These are phyloP conservation scores for Pycnomerus fuliginosus DNA, from an alignment of 2,888 invertebrate species.

Conservation along the genomic window DNA sequence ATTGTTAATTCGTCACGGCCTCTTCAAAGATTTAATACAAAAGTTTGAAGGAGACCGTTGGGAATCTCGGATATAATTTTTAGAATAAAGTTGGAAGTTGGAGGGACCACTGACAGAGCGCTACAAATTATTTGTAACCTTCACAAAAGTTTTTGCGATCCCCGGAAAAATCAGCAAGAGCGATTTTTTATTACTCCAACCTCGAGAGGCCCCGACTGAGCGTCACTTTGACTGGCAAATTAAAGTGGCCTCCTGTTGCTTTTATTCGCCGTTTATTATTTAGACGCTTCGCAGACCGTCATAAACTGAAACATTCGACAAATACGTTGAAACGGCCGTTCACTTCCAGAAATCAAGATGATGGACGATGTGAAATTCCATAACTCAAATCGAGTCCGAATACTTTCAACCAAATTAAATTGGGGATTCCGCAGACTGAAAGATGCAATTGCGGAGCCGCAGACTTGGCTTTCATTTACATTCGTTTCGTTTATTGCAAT, in stretches of 20 bases:
- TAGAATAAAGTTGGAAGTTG: conserved; percentile 14
- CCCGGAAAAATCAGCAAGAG: conserved; percentile 15
- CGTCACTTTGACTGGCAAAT: conserved; percentile 23
- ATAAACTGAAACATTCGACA: conserved; percentile 15
- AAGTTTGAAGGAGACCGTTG: conserved; percentile 12
- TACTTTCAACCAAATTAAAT: conserved; percentile 33
- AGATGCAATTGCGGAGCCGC: conserved; percentile 15
- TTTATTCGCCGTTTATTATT: conserved; percentile 18
- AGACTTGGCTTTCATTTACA: conserved; percentile 9
- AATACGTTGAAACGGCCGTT: conserved; percentile 10
- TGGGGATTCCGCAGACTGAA: conserved; percentile 6
- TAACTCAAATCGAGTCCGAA: conserved; percentile 29
- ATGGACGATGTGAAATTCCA: conserved; percentile 24
- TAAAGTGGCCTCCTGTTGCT: conserved; percentile 25
- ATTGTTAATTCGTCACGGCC: conserved; percentile 19
- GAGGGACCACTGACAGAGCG: conserved; percentile 28
- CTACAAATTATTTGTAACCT: conserved; percentile 29
- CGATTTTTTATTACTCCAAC: conserved; percentile 23
- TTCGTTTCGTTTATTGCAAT: conserved; percentile 9
- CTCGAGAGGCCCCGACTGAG: conserved; percentile 18
- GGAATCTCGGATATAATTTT: conserved; percentile 10
- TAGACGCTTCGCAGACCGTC: conserved; percentile 9
- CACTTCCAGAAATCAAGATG: conserved; percentile 6
- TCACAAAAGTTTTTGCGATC: conserved; percentile 19
- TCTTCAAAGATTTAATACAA: conserved; percentile 8